Percentiles rank a stretch among this genome's conserved stretches.
These are phyloP conservation scores for Alexandromys fortis DNA, from an alignment of 2,113 vertebrate species.

Conservation along the genomic window DNA sequence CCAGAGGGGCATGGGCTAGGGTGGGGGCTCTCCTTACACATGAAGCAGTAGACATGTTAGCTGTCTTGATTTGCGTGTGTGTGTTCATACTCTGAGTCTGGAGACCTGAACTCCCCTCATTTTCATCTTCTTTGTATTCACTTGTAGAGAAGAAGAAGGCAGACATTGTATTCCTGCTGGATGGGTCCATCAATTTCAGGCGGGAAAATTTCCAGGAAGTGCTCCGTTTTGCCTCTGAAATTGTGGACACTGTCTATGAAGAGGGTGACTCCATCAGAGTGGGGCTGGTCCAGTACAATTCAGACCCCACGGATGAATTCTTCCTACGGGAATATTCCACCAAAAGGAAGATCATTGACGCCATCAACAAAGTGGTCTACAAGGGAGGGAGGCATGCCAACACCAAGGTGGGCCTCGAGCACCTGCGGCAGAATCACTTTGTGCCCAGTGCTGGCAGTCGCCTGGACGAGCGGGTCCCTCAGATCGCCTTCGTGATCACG, in stretches of 20 bases:
- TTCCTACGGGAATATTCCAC: conserved; percentile 91
- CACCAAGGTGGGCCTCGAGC: conserved; percentile 90
- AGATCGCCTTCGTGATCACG: conserved; percentile 93
- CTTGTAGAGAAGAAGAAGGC: conserved; percentile 89
- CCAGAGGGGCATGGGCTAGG: not conserved
- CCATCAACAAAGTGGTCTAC: conserved; percentile 89
- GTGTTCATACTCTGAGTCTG: not conserved
- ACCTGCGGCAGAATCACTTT: conserved; percentile 91
- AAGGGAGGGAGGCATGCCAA: conserved; percentile 92
- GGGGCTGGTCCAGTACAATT: conserved; percentile 93
- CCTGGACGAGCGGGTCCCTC: conserved; percentile 90
- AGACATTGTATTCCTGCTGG: conserved; percentile 97
- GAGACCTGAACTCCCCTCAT: not conserved
- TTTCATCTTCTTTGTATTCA: not conserved
- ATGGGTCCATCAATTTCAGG: conserved; percentile 96
- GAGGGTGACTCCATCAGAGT: conserved; percentile 91
- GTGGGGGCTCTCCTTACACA: not conserved
- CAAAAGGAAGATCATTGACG: conserved; percentile 89
- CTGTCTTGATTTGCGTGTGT: not conserved
- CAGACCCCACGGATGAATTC: conserved; percentile 94
- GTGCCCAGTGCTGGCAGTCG: conserved; percentile 93
- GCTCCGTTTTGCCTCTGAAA: conserved; percentile 88
- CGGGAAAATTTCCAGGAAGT: conserved; percentile 90
- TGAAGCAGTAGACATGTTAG: not conserved
- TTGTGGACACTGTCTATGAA: conserved; percentile 91